Conservation (phyloP, 2,888 invertebrate genomes). For the Acleris literana region DNA sequence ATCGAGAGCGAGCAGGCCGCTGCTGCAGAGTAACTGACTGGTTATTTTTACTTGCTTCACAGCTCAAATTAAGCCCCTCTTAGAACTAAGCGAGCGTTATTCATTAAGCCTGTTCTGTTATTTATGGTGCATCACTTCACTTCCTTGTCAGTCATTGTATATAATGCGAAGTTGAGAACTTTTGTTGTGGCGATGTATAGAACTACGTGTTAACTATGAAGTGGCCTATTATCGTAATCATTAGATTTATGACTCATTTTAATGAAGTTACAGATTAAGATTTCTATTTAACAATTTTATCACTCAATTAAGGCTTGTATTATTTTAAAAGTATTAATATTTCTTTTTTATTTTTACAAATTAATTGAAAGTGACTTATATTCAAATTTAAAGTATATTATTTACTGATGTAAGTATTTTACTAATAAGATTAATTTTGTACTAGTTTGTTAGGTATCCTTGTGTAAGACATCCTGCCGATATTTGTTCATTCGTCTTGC, state of each 20-base stretch:
- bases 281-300: constrained; percentile 72
- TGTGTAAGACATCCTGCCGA: constrained; percentile 37
- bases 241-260: constrained; percentile 64
- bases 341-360: constrained; percentile 57
- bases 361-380: constrained; percentile 50
- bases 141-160: constrained; percentile 78
- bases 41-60: constrained; percentile 60
- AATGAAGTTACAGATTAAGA: constrained; percentile 72
- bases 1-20: constrained; percentile 73
- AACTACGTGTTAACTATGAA: constrained; percentile 61
- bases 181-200: constrained; percentile 65
- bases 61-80: constrained; percentile 73
- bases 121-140: constrained; percentile 69
- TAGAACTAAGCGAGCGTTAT: constrained; percentile 78
- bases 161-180: constrained; percentile 72
- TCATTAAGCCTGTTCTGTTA: constrained; percentile 71
- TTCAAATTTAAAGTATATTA: constrained; percentile 47
- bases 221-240: constrained; percentile 74
- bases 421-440: constrained; percentile 35
- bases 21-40: constrained; percentile 66
- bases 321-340: constrained; percentile 76
- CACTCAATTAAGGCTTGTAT: constrained; percentile 70
- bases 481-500: constrained; percentile 36
- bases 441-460: constrained; percentile 30
- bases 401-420: constrained; percentile 43